Base-by-base conservation (phyloP, 2,113 vertebrate genomes). In the Tetrao urogallus region DNA sequence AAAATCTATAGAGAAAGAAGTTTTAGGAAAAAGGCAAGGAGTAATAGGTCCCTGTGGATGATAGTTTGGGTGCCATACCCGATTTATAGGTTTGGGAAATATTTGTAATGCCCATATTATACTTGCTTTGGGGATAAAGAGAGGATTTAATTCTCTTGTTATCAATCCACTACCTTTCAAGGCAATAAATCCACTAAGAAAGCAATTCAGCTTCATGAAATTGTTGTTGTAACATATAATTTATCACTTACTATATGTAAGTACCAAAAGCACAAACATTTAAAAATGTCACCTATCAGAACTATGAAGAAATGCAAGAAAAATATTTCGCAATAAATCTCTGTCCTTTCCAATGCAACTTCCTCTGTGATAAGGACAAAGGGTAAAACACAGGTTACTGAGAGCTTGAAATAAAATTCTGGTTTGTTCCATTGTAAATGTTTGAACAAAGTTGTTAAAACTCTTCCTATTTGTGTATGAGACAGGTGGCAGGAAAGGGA, bases 131-230 rank as follows among this genome's bases (percentile, higher is more conserved):
- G 14, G 95, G 96, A 97, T 96, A 95, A 97, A 96, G 90, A 94
- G 78, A 96, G 65, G 91, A 91, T 93, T 97, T 94, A 95, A 47
- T 73, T 90, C 85, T 95, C 91, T 89, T 65, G 71, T 89, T 97
- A 92, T 96, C 96, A 97, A 94, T 97, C 95, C 96, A 93, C 92
- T 95, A 88, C 96, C 96, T 97, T 97, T 97, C 95, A 94, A 95
- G 88, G 88, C 88, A 96, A 92, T 93, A 96, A 94, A 97, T 96
- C 92, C 95, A 86, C 91, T 84, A 96, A 94, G 96, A 96, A 96
- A 92, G 90, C 89, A 95, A 97, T 96, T 97, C 96, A 92, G 91
- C 93, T 96, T 96, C 93, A 57, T 75, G 90, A 28, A 91, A 91
- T 72, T 84, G 96, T 92, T 90, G 86, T 89, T 89, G 80, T 91